Evolutionary conservation across 2,797 vertebrate species (phyloP).

Genomic region (Phaenicophaeus curvirostris): DNA sequence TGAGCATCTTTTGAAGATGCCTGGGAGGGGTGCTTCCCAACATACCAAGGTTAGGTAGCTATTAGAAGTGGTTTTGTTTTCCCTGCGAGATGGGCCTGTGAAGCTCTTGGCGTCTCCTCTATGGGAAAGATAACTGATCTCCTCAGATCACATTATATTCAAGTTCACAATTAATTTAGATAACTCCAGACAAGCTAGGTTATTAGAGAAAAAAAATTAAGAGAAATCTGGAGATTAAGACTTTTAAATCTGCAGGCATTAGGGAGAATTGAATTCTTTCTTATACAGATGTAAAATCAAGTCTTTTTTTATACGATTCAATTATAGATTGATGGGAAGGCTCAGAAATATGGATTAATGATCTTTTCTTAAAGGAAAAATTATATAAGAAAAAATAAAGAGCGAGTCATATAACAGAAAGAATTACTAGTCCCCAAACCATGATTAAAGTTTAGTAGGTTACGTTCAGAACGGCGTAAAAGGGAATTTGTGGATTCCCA

Average conservation of each 20-base stretch:
- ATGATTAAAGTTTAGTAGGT: slow-evolving; percentile 76
- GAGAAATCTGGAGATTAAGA: slow-evolving; percentile 74
- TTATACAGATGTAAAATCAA: slow-evolving; percentile 77
- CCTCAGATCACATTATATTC: slow-evolving; percentile 69
- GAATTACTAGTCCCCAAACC: slow-evolving; percentile 74
- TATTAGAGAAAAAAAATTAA: slow-evolving; percentile 30
- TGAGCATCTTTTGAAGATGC: slow-evolving; percentile 33
- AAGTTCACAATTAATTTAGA: slow-evolving; percentile 78
- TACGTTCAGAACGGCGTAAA: slow-evolving; percentile 69
- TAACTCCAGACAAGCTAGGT: slow-evolving; percentile 65
- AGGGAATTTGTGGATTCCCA: slow-evolving; percentile 74
- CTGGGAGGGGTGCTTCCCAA: slow-evolving; percentile 7
- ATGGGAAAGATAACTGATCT: slow-evolving; percentile 54
- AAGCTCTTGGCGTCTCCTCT: slow-evolving; percentile 41
- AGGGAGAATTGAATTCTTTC: slow-evolving; percentile 72
- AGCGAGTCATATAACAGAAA: slow-evolving; percentile 58
- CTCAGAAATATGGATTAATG: slow-evolving; percentile 75
- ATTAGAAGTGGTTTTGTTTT: slow-evolving; percentile 63
- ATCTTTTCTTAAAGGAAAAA: slow-evolving; percentile 71
- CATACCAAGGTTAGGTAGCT: slow-evolving; percentile 54
- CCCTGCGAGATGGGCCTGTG: slow-evolving; percentile 54
- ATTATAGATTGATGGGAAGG: slow-evolving; percentile 80
- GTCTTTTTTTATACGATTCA: slow-evolving; percentile 76
- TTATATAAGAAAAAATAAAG: slow-evolving; percentile 52
- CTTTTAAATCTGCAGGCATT: slow-evolving; percentile 69